Percentiles rank a stretch among this genome's conserved stretches.
phyloP scores from a whole-genome alignment of 2,888 invertebrate genomes.

The Lacanobia oleracea region DNA sequence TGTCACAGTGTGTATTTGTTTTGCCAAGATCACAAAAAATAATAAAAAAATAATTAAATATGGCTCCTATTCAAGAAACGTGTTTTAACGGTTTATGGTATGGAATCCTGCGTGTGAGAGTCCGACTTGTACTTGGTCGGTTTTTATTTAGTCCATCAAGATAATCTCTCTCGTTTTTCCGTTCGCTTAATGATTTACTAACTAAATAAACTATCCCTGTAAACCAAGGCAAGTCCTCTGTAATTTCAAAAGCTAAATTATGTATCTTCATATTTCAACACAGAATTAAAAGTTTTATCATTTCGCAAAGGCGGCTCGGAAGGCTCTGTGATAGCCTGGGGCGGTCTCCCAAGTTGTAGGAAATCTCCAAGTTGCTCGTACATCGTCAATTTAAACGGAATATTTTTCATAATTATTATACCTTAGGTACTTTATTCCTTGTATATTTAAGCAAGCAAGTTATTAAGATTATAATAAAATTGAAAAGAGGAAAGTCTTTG shows the following conservation, averaged over 20 bases:
- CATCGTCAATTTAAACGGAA: slow-evolving; percentile 37
- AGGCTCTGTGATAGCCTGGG: slow-evolving; percentile 27
- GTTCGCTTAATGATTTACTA: background rate
- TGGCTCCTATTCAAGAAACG: no score
- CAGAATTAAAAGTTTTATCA: slow-evolving; percentile 58
- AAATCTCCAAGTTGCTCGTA: slow-evolving; percentile 34
- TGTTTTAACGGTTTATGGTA: no score
- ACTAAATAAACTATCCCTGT: background rate
- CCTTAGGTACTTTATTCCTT: slow-evolving; percentile 14
- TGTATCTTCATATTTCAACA: slow-evolving; percentile 40
- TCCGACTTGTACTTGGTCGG: no score
- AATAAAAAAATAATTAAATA: no score
- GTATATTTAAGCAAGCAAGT: slow-evolving; percentile 17
- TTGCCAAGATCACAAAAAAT: no score
- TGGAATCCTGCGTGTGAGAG: no score
- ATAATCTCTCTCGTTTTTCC: background rate
- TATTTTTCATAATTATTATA: slow-evolving; percentile 33
- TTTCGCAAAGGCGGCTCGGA: slow-evolving; percentile 20
- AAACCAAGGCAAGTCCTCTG: background rate
- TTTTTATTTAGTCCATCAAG: background rate
- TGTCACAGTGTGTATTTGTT: no score
- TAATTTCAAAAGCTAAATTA: slow-evolving; percentile 22
- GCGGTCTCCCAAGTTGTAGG: slow-evolving; percentile 36
- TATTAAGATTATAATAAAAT: slow-evolving; percentile 2
- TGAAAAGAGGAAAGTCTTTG: slow-evolving; percentile 7